A percentile compares a stretch with the other conserved stretches of the same genome.
Evolutionary conservation across 37 sponge, comb jelly and placozoan species (phyloP).

Genomic region (Dysidea cf. avara): DNA sequence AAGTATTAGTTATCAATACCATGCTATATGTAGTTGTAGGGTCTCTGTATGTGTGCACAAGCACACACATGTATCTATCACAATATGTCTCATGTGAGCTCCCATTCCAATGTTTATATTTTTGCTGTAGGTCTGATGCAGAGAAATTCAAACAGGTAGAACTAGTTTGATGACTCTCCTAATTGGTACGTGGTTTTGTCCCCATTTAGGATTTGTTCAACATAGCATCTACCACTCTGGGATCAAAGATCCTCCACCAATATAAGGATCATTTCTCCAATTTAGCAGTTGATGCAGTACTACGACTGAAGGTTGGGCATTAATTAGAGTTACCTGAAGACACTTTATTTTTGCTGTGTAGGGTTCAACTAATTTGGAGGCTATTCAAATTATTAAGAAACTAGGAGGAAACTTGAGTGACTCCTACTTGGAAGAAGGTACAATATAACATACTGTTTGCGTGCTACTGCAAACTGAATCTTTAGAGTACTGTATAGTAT

Average conservation of each 20-base stretch:
- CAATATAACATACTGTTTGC: background rate
- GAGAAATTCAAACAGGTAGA: conserved; percentile 54
- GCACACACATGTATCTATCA: too few relatives aligned
- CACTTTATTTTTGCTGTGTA: background rate
- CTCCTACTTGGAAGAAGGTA: conserved; percentile 98
- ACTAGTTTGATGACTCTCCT: background rate
- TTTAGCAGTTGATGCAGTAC: conserved; percentile 94
- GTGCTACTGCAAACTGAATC: background rate
- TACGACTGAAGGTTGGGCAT: conserved; percentile 69
- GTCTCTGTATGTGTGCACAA: too few relatives aligned
- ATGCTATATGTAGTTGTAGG: too few relatives aligned
- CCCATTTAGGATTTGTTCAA: conserved; percentile 82
- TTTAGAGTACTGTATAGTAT: background rate
- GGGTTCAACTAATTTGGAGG: conserved; percentile 77
- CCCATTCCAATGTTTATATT: conserved; percentile 1
- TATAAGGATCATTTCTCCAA: conserved; percentile 91
- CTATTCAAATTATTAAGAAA: conserved; percentile 95
- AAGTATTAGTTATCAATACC: too few relatives aligned
- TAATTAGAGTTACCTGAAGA: background rate
- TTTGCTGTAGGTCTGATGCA: conserved; percentile 30
- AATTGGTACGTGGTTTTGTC: background rate
- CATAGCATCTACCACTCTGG: conserved; percentile 94
- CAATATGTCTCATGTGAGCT: too few relatives aligned
- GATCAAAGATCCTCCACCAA: conserved; percentile 96
- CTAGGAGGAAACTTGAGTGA: conserved; percentile 84